Evolutionary conservation across 2,113 vertebrate species (phyloP).

Genomic region (Crotalus viridis): DNA sequence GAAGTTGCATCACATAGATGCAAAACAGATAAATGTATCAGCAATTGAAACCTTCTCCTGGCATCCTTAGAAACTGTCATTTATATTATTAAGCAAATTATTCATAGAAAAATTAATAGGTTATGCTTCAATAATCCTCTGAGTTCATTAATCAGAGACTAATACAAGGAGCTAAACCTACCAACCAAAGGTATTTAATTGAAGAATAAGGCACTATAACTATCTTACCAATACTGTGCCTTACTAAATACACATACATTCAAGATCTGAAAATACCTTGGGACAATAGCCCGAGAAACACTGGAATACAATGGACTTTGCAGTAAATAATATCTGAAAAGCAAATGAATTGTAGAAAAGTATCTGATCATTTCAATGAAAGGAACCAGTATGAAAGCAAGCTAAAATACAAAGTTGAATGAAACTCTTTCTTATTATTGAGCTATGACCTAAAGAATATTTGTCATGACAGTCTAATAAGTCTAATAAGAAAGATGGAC

Average conservation of each 20-base stretch:
- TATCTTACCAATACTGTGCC: neutral
- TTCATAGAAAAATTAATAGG: neutral
- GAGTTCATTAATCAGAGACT: neutral
- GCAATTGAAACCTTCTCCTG: neutral
- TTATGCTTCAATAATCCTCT: neutral
- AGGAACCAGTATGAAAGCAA: neutral
- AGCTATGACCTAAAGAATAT: neutral
- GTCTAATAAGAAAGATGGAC: neutral
- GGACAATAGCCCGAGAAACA: neutral
- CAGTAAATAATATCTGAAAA: neutral
- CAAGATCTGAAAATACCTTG: neutral
- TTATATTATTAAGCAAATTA: no score
- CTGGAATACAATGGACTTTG: neutral
- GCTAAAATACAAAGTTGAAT: neutral
- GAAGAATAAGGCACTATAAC: neutral
- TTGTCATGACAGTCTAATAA: neutral
- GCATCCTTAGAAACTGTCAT: neutral
- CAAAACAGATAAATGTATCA: neutral
- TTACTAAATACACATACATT: neutral
- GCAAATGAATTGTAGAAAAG: neutral
- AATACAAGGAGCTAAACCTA: neutral
- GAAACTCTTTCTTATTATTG: neutral
- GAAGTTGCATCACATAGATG: neutral
- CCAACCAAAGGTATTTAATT: neutral
- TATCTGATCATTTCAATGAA: neutral